These are phyloP conservation scores for Ypsolopha sequella DNA, from an alignment of 2,888 invertebrate genomes.

Conservation along the genomic window DNA sequence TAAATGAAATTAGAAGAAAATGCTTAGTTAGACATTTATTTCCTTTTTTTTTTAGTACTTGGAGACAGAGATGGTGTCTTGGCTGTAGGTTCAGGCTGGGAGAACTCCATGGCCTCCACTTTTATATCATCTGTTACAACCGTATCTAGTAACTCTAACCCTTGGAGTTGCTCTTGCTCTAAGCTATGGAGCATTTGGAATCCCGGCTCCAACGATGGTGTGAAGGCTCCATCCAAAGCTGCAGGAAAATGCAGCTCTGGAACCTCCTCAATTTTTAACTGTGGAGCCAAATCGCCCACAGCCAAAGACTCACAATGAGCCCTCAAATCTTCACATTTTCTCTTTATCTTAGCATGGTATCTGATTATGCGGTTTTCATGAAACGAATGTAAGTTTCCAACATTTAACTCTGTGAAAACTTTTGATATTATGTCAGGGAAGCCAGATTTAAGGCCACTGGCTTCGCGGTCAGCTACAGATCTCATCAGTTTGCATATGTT, in stretches of 20 bases:
- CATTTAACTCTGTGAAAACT: conserved; percentile 53
- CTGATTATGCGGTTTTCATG: conserved; percentile 49
- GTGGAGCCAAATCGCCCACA: conserved; percentile 44
- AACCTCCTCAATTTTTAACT: conserved; percentile 57
- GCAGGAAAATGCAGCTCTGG: conserved; percentile 68
- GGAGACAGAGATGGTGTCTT: conserved; percentile 46
- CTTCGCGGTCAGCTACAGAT: conserved; percentile 50
- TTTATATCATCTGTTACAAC: conserved; percentile 52
- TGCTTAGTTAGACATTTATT: conserved; percentile 25
- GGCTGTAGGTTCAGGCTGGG: conserved; percentile 39
- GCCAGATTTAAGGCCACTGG: conserved; percentile 46
- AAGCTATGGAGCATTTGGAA: conserved; percentile 76
- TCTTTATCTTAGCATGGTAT: conserved; percentile 47
- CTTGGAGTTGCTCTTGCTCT: conserved; percentile 70
- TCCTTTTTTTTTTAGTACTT: conserved; percentile 55
- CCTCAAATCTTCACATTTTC: conserved; percentile 37
- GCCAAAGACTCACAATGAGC: conserved; percentile 41
- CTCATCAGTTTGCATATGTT: conserved; percentile 58
- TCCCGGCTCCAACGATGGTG: conserved; percentile 73
- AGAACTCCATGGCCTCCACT: conserved; percentile 53
- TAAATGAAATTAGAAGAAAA: background rate
- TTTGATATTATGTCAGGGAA: conserved; percentile 60
- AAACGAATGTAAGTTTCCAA: conserved; percentile 53
- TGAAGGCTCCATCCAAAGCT: conserved; percentile 59
- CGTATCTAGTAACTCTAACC: conserved; percentile 49